phyloP scores from a whole-genome alignment of 2,797 vertebrate genomes.

The Arctocebus calabarensis region DNA sequence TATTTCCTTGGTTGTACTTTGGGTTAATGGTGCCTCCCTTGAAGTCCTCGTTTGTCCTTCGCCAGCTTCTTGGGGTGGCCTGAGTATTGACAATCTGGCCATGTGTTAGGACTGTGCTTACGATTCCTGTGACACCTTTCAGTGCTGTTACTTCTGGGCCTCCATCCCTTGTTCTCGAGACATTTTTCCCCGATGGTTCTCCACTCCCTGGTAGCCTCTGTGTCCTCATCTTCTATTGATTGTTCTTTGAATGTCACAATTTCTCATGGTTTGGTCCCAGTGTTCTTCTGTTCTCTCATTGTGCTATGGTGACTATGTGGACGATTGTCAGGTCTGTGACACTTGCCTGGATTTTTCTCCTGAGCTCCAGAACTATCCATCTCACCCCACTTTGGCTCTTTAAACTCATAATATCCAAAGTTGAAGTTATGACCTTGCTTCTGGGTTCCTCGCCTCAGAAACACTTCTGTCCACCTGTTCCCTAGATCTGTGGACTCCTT shows the following conservation, averaged over 20 bases:
- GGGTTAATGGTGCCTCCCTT: background rate
- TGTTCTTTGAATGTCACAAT: background rate
- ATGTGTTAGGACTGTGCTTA: background rate
- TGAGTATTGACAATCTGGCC: background rate
- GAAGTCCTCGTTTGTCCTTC: background rate
- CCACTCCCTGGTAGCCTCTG: background rate
- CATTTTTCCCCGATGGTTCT: background rate
- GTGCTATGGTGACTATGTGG: background rate
- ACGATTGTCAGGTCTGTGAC: background rate
- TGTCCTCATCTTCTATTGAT: background rate
- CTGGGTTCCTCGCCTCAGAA: background rate
- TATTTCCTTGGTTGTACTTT: background rate
- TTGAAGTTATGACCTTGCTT: background rate
- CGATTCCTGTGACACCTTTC: background rate
- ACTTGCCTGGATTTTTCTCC: background rate
- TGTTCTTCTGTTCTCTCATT: background rate
- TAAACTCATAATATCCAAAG: background rate
- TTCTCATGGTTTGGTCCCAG: background rate
- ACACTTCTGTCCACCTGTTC: background rate
- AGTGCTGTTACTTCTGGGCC: background rate
- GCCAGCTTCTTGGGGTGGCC: background rate
- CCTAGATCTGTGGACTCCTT: background rate
- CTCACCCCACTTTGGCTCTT: background rate
- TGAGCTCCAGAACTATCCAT: background rate
- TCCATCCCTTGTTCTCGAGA: background rate